phyloP scores from a whole-genome alignment of 2,888 invertebrate genomes.

The Diaprepes abbreviatus region DNA sequence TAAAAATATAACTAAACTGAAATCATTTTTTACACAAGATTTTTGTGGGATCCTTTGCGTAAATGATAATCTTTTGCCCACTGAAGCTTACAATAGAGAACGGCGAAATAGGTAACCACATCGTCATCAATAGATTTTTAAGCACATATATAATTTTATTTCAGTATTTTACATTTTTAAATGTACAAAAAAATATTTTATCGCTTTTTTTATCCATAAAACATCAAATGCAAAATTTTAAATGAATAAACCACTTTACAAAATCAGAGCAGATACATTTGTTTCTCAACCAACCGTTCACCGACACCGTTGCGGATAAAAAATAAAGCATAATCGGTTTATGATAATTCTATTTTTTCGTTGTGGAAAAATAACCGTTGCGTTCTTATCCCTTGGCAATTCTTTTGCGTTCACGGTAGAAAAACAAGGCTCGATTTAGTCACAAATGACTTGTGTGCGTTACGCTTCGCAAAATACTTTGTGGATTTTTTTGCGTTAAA shows the following conservation, averaged over 20 bases:
- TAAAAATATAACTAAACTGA: no score
- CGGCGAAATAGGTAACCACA: no score
- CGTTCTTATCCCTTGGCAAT: conserved; percentile 32
- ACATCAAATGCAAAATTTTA: conserved; percentile 9
- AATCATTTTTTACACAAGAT: no score
- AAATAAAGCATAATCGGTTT: conserved; percentile 47
- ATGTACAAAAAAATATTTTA: no score
- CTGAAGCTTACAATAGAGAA: no score
- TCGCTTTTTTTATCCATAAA: conserved; percentile 1
- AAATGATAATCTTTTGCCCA: no score
- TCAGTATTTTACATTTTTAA: no score
- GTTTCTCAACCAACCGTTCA: conserved; percentile 1
- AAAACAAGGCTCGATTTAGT: conserved; percentile 44
- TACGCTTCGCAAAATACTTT: conserved; percentile 42
- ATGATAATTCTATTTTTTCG: conserved; percentile 45
- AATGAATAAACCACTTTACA: conserved; percentile 18
- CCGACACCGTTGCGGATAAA: conserved; percentile 12
- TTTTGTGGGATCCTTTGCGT: no score
- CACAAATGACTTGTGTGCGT: conserved; percentile 49
- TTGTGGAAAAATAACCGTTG: conserved; percentile 41
- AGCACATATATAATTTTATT: no score
- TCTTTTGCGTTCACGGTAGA: conserved; percentile 34
- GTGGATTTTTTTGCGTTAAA: conserved; percentile 47
- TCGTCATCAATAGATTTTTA: no score
- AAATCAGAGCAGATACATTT: conserved; percentile 5